Percentiles rank a stretch among this genome's conserved stretches.
phyloP scores from a whole-genome alignment of 2,888 invertebrate species.

The Entomobrya multifasciata region DNA sequence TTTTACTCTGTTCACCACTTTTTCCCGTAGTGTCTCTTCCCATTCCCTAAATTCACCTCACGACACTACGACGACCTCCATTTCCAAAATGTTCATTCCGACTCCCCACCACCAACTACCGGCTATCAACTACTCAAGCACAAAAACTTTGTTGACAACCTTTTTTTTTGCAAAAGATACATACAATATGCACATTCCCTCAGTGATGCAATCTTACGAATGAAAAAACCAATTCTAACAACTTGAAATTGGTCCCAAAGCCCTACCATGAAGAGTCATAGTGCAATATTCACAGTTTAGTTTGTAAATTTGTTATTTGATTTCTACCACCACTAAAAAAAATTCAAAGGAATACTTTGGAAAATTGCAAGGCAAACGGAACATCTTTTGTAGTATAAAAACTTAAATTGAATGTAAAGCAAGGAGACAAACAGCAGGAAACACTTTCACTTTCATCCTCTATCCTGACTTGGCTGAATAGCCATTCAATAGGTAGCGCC shows the following conservation, averaged over 20 bases:
- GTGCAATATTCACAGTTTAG: too few relatives aligned
- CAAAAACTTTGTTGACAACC: neutral
- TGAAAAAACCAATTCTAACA: slow-evolving; percentile 61
- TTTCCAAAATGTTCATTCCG: neutral
- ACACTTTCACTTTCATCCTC: neutral
- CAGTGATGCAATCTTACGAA: neutral
- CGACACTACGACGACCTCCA: neutral
- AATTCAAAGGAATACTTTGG: neutral
- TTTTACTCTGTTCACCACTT: too few relatives aligned
- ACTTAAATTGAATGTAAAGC: neutral
- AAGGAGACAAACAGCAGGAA: neutral
- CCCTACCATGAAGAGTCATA: slow-evolving; percentile 15
- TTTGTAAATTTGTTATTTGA: too few relatives aligned
- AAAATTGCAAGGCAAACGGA: neutral
- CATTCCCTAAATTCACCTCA: too few relatives aligned
- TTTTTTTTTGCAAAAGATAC: slow-evolving; percentile 15
- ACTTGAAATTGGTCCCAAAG: slow-evolving; percentile 63
- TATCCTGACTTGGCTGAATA: too few relatives aligned
- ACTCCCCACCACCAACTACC: neutral
- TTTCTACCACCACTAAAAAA: neutral
- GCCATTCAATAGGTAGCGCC: too few relatives aligned
- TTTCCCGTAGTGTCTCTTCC: too few relatives aligned
- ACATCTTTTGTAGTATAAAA: neutral
- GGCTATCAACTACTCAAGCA: neutral
- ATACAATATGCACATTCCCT: slow-evolving; percentile 5